Evolutionary conservation across 2,797 vertebrate genomes (phyloP), one percentile per base, ranked within the genome.

Genomic region (Spondyliosoma cantharus): DNA sequence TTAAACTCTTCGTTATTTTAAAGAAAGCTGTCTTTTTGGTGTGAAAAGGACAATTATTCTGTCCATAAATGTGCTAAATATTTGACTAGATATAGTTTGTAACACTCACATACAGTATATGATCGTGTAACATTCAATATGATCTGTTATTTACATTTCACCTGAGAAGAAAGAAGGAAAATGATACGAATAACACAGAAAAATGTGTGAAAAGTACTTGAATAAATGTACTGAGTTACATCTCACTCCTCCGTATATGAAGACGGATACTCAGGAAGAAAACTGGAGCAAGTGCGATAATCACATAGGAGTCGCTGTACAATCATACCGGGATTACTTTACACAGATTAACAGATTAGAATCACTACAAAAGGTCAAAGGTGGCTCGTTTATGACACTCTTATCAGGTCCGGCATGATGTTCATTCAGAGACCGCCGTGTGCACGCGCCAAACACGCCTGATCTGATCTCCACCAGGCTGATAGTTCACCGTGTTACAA

Each of bases 331-430:
- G 8, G 52, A 46, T 43, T 46, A 17, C 14, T 73, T 16, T 4
- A 17, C 52, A 27, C 24, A n/a, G 17, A 32, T 67, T 52, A 63
- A 42, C 46, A 77, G 50, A 78, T 64, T 3, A 61, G 59, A 15
- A 78, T 9, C 48, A 63, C 54, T 3, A 60, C 66, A 61, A 59
- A 64, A 29, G 69, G 22, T 2, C 73, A 75, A 86, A 88, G 54
- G 70, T 73, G 2, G 3, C 29, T 12, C 4, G 58, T 87, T 84
- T 78, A 82, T 70, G 45, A 69, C 50, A 12, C 12, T 22, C 14
- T 78, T 78, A 80, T 89, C 16, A 54, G 5, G 6, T 19, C 17
- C 56, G 2, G 59, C n/a, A 56, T 46, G 7, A 17, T 46, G 14
- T 37, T 71, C 61, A 84, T 73, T 80, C 27, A 86, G n/a, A 65